Evolutionary conservation across 2,797 vertebrate genomes (phyloP), one percentile per base, ranked within the genome.

Genomic region (Sternarchorhynchus goeldii): DNA sequence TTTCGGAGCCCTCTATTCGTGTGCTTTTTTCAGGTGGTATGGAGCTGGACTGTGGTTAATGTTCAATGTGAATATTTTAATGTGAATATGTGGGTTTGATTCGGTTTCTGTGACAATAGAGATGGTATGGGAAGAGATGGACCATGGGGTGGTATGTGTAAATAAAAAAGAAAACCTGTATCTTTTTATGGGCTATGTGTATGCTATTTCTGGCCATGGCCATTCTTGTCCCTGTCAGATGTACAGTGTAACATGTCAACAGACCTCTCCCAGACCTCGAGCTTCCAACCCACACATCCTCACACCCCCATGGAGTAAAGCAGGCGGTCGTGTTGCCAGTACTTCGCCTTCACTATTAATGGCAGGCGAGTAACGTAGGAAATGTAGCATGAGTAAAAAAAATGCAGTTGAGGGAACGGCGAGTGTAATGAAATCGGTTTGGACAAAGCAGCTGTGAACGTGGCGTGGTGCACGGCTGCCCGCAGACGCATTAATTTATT

Each of bases 401-500:
- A 88, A 86, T 71, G 82, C 89, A 87, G 89, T 88, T 89, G 84
- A 80, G 83, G 6, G 89, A 92, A 91, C 87, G 91, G 89, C 41
- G 50, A 81, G 57, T 36, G 67, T 18, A 57, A 72, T 20, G 17
- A 32, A 16, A 56, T 50, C 67, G 18, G 50, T 18, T 32, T 17
- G 62, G 68, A 76, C 60, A 81, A 77, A 71, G 56, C 41, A 12
- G 36, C 55, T 79, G 56, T 69, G 41, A 36, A 56, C 34, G 10
- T 65, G 58, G 17, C 2, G 45, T 58, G 34, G 31, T 34, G 41
- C 71, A 36, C 53, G n/a, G 73, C 66, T 41, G 77, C 36, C 77
- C 29, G 60, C 31, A 39, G 55, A 56, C 67, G 80, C 84, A 83
- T 88, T 93, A 86, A 89, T 93, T 92, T 90, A 91, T 92, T 90